Percentiles rank a stretch among this genome's conserved stretches.
Evolutionary conservation across 2,888 invertebrate species (phyloP).

Genomic region (Aleiodes alternator): DNA sequence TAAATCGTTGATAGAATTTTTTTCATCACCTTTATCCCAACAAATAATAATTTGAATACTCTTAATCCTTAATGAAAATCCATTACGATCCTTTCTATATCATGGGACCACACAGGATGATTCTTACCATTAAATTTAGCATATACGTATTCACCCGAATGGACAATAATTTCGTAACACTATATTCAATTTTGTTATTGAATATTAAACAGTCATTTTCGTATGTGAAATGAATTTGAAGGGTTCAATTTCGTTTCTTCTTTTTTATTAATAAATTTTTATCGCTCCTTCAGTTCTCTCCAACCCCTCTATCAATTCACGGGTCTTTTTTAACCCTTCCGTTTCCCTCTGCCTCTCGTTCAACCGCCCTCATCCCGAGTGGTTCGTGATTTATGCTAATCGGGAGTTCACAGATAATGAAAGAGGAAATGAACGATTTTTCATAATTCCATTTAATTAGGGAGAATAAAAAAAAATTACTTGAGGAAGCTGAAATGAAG

Average conservation of each 20-base stretch:
- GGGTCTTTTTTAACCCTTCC: slow-evolving; percentile 10
- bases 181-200: slow-evolving; percentile 70
- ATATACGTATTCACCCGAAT: slow-evolving; percentile 56
- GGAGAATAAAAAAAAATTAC: not conserved
- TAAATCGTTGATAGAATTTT: too few species aligned
- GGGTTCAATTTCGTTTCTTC: not conserved
- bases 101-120: slow-evolving; percentile 66
- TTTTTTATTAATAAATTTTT: slow-evolving; percentile 5
- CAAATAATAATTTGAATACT: too few species aligned
- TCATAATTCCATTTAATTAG: slow-evolving; percentile 3
- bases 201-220: slow-evolving; percentile 62
- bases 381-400: slow-evolving; percentile 17
- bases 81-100: not conserved
- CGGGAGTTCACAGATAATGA: not conserved
- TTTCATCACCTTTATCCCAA: too few species aligned
- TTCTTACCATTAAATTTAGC: slow-evolving; percentile 64
- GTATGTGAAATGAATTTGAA: slow-evolving; percentile 11
- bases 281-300: not conserved
- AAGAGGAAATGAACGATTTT: not conserved
- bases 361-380: not conserved
- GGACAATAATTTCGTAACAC: slow-evolving; percentile 67
- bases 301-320: slow-evolving; percentile 8
- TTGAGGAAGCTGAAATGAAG: too few species aligned
- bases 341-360: not conserved
- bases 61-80: not conserved